Base-by-base conservation (phyloP, 30 jellyfish, hydroid and myxozoan species). In the Pelagia noctiluca region DNA sequence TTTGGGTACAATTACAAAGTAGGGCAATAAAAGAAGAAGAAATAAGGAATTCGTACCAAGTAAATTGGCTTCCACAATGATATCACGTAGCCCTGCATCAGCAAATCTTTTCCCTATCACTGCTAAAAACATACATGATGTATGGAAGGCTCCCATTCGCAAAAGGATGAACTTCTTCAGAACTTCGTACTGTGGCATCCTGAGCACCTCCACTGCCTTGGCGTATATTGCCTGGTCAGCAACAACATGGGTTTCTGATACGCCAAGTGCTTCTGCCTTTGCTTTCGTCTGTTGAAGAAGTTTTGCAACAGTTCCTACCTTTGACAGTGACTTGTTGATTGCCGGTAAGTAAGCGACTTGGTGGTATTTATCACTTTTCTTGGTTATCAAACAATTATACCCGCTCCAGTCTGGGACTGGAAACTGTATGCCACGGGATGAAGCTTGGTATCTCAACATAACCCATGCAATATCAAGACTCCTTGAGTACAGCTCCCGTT, bases 61-160 rank as follows among this genome's bases (percentile, higher is more conserved):
- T 50, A 71, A 60, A 22, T 71, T 76, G 82, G 89, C 82, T 46
- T 84, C 95, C 38, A 79, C 52, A 2, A 84, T 84, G 71, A 61
- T 66, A 46, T 71, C 88, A 29, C 89, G 82, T 32, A 84, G 83
- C n/a, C 89, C 95, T 53, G 95, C 89, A 84, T 84, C 95, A 11
- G 35, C 83, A 57, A 84, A 71, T 52, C 82, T 33, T 47, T 84
- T 72, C 30, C 89, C 95, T 11, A 84, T 84, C 60, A 84, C 89
- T 29, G 83, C 88, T 8, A 84, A 19, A 24, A 84, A 71, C 0
- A 48, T 84, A 21, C 71, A 61, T 11, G 89, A 28, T 61, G 95
- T 84, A 60, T 84, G 95, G 36, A 84, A 84, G 49, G 95, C 95
- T 18, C 95, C 95, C 88, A 84, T 60, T 29, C 95, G 61, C 72